Base-by-base conservation (phyloP, 2,113 vertebrate species). In the Brachyistius frenatus region DNA sequence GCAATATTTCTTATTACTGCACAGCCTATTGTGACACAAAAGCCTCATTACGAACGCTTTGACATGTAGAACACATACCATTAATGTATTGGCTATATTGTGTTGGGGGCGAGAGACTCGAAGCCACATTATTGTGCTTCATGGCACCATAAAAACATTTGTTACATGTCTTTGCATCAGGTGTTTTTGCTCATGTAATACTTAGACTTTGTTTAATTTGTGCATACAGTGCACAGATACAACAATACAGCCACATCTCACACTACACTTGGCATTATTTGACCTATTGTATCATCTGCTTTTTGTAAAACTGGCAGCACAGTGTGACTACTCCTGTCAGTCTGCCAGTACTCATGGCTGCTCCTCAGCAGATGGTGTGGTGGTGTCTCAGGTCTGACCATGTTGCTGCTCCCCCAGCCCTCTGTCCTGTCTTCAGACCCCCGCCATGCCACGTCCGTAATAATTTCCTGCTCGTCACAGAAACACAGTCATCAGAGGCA, bases 361-460 rank as follows among this genome's bases (percentile, higher is more conserved):
- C 60, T 86, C 57, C 80, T 90, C 86, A 83, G 86, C 92, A 94
- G 91, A 94, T 95, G 93, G 92, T 70, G 74, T 31, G 79, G 64
- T 73, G 66, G 66, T 83, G 64, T 78, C 66, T 63, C 58, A 75
- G 82, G 83, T 82, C 86, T 68, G 81, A 63, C 81, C 86, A 46
- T 68, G 81, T 74, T 81, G 74, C 75, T 61, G 73, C 82, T 84
- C 87, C 80, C 75, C 84, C 49, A n/a, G 67, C 87, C 82, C 88
- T 81, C 81, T 70, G 84, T 81, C 76, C 78, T 88, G 72, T 84
- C 73, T 49, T 62, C 78, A 85, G 83, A 86, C 86, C 91, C 91
- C 89, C 50, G 60, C 84, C 32, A 90, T 8, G 74, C 67, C 53
- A 5, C 15, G 1, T 54, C 72, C 60, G 39, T 94, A 93, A 93